Evolutionary conservation across 2,888 invertebrate species (phyloP).

Genomic region (Philhelius pedissequus): DNA sequence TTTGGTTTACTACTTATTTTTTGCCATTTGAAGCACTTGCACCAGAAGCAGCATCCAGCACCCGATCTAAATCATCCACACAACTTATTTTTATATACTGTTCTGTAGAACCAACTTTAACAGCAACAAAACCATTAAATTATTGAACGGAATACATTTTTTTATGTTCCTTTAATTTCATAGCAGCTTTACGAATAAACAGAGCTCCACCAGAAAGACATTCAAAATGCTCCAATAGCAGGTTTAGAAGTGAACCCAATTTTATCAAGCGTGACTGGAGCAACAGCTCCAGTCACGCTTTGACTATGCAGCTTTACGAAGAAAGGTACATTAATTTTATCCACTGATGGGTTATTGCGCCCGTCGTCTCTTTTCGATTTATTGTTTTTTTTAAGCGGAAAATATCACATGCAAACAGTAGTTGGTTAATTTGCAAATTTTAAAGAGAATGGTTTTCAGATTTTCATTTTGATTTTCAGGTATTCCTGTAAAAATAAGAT

Average conservation of each 20-base stretch:
- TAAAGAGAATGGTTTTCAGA: not conserved
- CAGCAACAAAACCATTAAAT: not conserved
- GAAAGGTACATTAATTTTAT: not conserved
- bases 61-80: not conserved
- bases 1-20: not conserved
- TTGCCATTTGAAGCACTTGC: not conserved
- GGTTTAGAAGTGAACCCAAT: not conserved
- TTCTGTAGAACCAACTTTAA: not conserved
- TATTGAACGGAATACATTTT: not conserved
- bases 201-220: not conserved
- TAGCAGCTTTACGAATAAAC: not conserved
- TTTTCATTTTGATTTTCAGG: not conserved
- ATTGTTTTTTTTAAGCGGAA: not conserved
- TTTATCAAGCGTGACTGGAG: not conserved
- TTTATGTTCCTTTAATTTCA: not conserved
- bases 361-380: not conserved
- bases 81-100: not conserved
- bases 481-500: not conserved
- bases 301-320: not conserved
- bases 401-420: not conserved
- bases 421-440: not conserved
- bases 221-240: not conserved
- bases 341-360: not conserved
- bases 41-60: not conserved
- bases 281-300: not conserved